These are phyloP conservation scores for Cairina moschata DNA, from an alignment of 2,113 vertebrate genomes.

Conservation along the genomic window DNA sequence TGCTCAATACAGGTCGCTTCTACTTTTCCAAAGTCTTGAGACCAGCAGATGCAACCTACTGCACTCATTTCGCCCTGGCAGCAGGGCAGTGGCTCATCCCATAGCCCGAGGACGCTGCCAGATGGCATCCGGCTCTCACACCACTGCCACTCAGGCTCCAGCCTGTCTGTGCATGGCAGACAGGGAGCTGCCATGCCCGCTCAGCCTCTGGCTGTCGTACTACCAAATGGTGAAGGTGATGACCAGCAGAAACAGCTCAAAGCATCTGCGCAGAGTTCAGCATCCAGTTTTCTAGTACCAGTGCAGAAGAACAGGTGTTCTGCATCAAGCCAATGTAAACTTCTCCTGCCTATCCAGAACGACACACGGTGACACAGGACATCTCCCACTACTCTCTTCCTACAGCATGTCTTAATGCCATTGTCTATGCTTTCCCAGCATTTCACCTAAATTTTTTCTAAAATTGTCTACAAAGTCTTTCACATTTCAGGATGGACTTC, in stretches of 20 bases:
- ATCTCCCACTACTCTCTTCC: neutral
- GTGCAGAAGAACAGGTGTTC: neutral
- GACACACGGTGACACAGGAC: neutral
- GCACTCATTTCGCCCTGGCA: neutral
- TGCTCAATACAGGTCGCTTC: neutral
- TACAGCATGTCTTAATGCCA: neutral
- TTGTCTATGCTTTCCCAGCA: neutral
- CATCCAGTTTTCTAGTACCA: neutral
- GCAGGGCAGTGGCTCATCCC: constrained; percentile 4
- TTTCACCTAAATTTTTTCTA: neutral
- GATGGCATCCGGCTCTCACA: neutral
- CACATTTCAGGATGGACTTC: neutral
- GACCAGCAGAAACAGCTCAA: neutral
- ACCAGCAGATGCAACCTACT: constrained; percentile 23
- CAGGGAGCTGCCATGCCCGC: neutral
- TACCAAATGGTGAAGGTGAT: neutral
- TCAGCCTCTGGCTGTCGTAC: neutral
- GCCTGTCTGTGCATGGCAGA: neutral
- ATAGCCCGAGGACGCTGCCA: neutral
- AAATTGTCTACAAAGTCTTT: neutral
- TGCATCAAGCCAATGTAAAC: neutral
- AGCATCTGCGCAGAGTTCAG: neutral
- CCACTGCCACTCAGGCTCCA: neutral
- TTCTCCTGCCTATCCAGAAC: neutral
- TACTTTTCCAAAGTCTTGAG: neutral